These are phyloP conservation scores for Glyphotaelius pellucidus DNA, from an alignment of 2,888 invertebrate genomes.

Conservation along the genomic window DNA sequence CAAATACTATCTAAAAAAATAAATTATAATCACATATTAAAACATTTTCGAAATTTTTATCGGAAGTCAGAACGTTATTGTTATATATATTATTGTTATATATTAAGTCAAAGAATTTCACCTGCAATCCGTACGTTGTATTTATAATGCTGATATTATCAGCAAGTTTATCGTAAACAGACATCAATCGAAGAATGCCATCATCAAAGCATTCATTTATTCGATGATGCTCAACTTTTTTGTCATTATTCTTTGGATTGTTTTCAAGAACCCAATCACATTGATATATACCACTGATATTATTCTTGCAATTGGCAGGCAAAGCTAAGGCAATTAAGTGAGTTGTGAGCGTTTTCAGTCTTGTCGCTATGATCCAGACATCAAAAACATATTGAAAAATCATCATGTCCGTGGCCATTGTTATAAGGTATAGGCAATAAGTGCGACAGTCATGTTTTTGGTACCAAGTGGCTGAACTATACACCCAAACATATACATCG, in stretches of 20 bases:
- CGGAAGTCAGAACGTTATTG: neutral
- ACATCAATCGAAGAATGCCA: slow-evolving; percentile 4
- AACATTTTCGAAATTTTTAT: neutral
- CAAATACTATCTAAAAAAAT: neutral
- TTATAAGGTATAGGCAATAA: neutral
- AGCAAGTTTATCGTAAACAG: slow-evolving; percentile 4
- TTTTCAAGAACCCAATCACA: neutral
- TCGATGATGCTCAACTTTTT: neutral
- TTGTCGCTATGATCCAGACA: neutral
- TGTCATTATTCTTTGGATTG: neutral
- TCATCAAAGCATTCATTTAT: neutral
- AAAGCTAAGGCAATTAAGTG: neutral
- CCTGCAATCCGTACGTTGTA: neutral
- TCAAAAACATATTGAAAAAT: neutral
- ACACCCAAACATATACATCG: neutral
- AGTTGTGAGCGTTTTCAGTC: neutral
- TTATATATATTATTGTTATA: too few species aligned
- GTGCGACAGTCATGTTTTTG: neutral
- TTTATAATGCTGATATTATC: neutral
- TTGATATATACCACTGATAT: neutral
- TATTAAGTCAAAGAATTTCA: neutral
- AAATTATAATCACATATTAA: neutral
- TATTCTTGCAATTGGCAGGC: neutral
- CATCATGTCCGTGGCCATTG: neutral
- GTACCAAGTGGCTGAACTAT: neutral